Percentiles rank a stretch among this genome's conserved stretches.
Evolutionary conservation across 2,113 vertebrate species (phyloP).

Genomic region (Hemichromis elongatus): DNA sequence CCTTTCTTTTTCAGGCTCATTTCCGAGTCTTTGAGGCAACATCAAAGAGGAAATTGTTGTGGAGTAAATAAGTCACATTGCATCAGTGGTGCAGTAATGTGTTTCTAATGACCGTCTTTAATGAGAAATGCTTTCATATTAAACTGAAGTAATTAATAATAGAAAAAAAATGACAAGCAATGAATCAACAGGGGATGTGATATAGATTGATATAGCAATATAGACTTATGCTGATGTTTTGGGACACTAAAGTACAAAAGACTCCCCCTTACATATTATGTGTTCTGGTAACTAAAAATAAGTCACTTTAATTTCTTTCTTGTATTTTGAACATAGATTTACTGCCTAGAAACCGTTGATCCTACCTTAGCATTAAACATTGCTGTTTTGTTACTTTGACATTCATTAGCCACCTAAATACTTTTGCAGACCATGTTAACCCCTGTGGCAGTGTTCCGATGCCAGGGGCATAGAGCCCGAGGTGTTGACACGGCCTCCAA

Average conservation of each 20-base stretch:
- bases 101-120: slow-evolving; percentile 66
- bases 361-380: background rate
- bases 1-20: slow-evolving; percentile 23
- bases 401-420: background rate
- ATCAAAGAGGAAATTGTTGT: slow-evolving; percentile 39
- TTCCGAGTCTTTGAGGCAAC: slow-evolving; percentile 39
- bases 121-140: slow-evolving; percentile 62
- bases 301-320: background rate
- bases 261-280: background rate
- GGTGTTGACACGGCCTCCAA: background rate
- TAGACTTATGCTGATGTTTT: slow-evolving; percentile 57
- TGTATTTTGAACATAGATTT: background rate
- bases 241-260: background rate
- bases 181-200: slow-evolving; percentile 33
- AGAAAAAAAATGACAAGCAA: slow-evolving; percentile 40
- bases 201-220: background rate
- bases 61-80: slow-evolving; percentile 61
- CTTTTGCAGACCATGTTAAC: background rate
- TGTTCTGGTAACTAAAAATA: background rate
- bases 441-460: background rate
- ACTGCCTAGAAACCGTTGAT: background rate
- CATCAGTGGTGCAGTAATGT: slow-evolving; percentile 61
- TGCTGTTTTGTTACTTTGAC: background rate
- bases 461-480: background rate
- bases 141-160: slow-evolving; percentile 62